Evolutionary conservation across 2,113 vertebrate genomes (phyloP).

Genomic region (Campylomormyrus tamandua): DNA sequence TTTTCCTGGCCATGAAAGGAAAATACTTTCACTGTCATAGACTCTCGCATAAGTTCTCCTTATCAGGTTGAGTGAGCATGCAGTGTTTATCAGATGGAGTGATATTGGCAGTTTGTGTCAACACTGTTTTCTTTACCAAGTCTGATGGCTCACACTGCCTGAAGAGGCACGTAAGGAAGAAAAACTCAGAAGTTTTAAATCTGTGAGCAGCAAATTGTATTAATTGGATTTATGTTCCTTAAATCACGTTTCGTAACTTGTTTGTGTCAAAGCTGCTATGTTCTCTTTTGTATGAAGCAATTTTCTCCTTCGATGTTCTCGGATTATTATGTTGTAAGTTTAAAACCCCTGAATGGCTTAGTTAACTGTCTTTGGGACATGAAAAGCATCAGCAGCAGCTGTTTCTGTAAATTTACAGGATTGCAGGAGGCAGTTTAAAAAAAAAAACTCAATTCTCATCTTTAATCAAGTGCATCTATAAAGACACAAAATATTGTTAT

Average conservation of each 20-base stretch:
- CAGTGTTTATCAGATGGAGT: neutral
- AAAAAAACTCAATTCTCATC: neutral
- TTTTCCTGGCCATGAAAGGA: neutral
- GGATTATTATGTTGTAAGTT: slow-evolving; percentile 2
- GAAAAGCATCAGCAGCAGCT: slow-evolving; percentile 1
- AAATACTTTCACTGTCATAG: neutral
- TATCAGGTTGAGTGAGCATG: neutral
- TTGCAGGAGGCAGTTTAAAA: neutral
- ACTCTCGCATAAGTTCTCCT: neutral
- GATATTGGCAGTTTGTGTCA: neutral
- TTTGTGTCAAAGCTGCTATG: neutral
- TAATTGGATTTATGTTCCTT: neutral
- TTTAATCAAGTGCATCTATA: neutral
- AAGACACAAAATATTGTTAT: neutral
- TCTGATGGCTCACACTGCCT: neutral
- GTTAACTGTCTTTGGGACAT: slow-evolving; percentile 16
- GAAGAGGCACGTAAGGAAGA: neutral
- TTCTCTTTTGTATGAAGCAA: slow-evolving; percentile 9
- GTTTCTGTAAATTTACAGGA: neutral
- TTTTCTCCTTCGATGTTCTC: neutral
- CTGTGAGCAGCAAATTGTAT: neutral
- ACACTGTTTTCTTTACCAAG: neutral
- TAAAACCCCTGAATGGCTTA: neutral
- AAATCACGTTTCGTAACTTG: neutral
- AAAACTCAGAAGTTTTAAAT: neutral